Evolutionary conservation across 1,140 invertebrate species (phyloP).

Genomic region (Zaprionus ornatus): DNA sequence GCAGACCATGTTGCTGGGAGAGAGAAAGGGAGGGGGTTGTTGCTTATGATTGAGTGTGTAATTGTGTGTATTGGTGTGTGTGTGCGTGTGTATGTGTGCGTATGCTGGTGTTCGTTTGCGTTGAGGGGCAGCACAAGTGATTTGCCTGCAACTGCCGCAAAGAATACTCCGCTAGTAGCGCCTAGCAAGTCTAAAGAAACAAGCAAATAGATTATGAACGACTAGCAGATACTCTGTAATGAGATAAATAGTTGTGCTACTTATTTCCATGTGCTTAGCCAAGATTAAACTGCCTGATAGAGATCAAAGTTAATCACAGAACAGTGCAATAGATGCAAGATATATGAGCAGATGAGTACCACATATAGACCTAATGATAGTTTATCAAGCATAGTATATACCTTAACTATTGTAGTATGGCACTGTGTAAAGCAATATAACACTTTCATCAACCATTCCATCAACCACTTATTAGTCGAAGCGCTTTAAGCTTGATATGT

Average conservation of each 20-base stretch:
- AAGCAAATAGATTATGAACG: neutral
- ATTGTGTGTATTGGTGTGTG: neutral
- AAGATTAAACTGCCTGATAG: too few species aligned
- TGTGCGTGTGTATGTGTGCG: neutral
- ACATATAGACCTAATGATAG: too few species aligned
- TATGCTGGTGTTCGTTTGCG: neutral
- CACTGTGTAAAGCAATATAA: neutral
- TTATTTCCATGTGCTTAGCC: too few species aligned
- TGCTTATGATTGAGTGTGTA: neutral
- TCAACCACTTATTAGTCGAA: neutral
- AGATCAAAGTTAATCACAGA: too few species aligned
- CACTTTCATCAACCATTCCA: neutral
- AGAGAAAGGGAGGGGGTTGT: neutral
- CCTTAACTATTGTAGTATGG: too few species aligned
- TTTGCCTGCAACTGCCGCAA: neutral
- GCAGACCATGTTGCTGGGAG: neutral
- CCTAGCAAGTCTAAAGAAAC: neutral
- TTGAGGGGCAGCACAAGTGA: neutral
- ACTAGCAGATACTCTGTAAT: neutral
- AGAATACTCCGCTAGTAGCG: neutral
- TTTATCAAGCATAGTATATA: too few species aligned
- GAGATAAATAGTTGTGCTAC: neutral
- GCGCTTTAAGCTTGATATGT: neutral
- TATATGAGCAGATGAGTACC: too few species aligned
- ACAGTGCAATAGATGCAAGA: too few species aligned